Conservation (phyloP, 2,888 invertebrate genomes). For the Tachina lurida region DNA sequence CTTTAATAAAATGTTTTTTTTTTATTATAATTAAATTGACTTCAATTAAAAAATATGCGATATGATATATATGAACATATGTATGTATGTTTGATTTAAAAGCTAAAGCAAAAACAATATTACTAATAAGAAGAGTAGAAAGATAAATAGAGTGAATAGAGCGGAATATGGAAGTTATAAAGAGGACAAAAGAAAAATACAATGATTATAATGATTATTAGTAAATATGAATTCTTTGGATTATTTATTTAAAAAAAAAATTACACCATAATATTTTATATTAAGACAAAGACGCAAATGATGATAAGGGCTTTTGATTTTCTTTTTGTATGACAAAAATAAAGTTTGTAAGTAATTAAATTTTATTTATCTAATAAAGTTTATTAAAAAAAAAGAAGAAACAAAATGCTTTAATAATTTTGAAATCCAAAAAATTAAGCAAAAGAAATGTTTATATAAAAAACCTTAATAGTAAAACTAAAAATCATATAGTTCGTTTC, state of each 20-base stretch:
- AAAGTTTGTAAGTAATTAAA: conserved; percentile 50
- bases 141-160: conserved; percentile 14
- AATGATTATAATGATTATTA: conserved; percentile 56
- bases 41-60: conserved; percentile 53
- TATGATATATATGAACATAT: conserved; percentile 62
- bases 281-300: conserved; percentile 67
- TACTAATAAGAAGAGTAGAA: conserved; percentile 47
- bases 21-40: conserved; percentile 59
- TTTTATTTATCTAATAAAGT: conserved; percentile 61
- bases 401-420: conserved; percentile 62
- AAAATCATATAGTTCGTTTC: conserved; percentile 44
- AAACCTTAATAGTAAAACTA: conserved; percentile 66
- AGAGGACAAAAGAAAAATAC: conserved; percentile 13
- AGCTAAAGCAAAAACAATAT: conserved; percentile 68
- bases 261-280: conserved; percentile 56
- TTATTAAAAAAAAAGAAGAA: conserved; percentile 59
- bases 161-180: conserved; percentile 21
- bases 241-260: conserved; percentile 51
- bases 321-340: conserved; percentile 62
- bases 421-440: conserved; percentile 44
- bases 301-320: conserved; percentile 68
- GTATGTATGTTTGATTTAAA: conserved; percentile 46
- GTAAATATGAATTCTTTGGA: conserved; percentile 46
- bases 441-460: conserved; percentile 53
- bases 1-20: conserved; percentile 57